Conservation (phyloP, 1,140 invertebrate species). For the Daktulosphaira vitifoliae region DNA sequence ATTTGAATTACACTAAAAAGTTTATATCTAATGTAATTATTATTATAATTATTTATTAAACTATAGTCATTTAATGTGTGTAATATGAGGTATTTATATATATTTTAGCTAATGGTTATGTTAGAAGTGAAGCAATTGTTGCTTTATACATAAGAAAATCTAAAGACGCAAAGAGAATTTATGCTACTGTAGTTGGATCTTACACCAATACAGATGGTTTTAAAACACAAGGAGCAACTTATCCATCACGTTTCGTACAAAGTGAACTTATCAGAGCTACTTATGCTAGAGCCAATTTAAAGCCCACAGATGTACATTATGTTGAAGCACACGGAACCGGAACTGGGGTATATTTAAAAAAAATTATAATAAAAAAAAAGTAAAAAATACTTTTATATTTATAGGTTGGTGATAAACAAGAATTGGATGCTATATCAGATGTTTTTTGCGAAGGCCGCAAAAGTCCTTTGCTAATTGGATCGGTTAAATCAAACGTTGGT, state of each 20-base stretch:
- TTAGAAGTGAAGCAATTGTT: slow-evolving; percentile 53
- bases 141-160: slow-evolving; percentile 52
- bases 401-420: slow-evolving; percentile 53
- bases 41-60: too few species aligned
- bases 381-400: too few species aligned
- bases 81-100: too few species aligned
- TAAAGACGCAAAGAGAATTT: slow-evolving; percentile 49
- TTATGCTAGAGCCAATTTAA: slow-evolving; percentile 44
- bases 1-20: too few species aligned
- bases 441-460: slow-evolving; percentile 50
- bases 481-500: slow-evolving; percentile 67
- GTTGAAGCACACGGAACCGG: slow-evolving; percentile 41
- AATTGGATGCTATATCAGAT: slow-evolving; percentile 53
- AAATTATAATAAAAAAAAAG: too few species aligned
- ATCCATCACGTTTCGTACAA: slow-evolving; percentile 14
- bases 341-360: slow-evolving; percentile 43
- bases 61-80: too few species aligned
- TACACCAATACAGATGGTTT: slow-evolving; percentile 54
- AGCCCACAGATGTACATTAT: slow-evolving; percentile 46
- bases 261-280: slow-evolving; percentile 25
- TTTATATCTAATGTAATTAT: background rate
- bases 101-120: slow-evolving; percentile 51
- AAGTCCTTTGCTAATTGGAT: slow-evolving; percentile 58
- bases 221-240: slow-evolving; percentile 43
- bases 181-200: slow-evolving; percentile 52